Conservation (phyloP, 2,113 vertebrate genomes). For the Litocranius walleri region DNA sequence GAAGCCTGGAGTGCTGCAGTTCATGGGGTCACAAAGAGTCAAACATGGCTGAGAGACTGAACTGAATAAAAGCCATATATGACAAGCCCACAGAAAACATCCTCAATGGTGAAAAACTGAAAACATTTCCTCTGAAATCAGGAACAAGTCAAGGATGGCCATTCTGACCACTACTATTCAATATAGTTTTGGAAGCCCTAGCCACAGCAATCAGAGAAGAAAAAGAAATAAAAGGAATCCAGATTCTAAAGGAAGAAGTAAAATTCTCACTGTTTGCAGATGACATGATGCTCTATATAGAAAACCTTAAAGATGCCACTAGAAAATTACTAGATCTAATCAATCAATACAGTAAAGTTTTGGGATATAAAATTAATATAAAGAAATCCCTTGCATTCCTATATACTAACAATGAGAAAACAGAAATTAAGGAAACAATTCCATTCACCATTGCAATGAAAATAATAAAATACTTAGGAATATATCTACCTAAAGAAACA, state of each 20-base stretch:
- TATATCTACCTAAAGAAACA: not conserved
- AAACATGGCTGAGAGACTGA: no score
- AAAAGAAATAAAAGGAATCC: not conserved
- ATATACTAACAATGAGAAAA: not conserved
- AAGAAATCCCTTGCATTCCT: not conserved
- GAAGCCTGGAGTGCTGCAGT: no score
- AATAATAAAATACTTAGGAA: not conserved
- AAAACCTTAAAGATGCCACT: not conserved
- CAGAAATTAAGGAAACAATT: not conserved
- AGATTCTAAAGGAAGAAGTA: not conserved
- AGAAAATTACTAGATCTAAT: not conserved
- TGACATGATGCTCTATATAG: not conserved
- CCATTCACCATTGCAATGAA: not conserved
- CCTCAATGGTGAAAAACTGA: not conserved
- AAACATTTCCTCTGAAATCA: not conserved
- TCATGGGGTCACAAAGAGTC: no score
- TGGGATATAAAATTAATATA: not conserved
- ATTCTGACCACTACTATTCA: not conserved
- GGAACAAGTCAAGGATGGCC: not conserved
- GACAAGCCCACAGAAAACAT: not conserved
- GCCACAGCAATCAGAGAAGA: not conserved
- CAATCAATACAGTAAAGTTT: not conserved
- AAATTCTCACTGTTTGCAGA: not conserved
- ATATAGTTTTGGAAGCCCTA: not conserved
- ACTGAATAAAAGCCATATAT: not conserved